phyloP scores from a whole-genome alignment of 2,113 vertebrate genomes.

The Saguinus midas region DNA sequence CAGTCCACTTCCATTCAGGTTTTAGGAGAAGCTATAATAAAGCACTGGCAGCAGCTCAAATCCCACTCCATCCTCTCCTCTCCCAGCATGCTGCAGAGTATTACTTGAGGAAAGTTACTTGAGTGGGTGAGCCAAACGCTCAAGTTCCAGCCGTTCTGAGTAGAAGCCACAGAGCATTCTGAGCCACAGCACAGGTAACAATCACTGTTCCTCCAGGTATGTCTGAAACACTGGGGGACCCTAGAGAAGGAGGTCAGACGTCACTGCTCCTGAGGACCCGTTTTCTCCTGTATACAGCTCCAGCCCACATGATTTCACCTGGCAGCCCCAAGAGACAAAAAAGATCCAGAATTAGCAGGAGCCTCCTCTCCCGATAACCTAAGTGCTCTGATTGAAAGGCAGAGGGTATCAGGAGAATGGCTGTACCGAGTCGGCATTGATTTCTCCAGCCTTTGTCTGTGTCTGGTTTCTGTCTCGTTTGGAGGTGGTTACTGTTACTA shows the following conservation, averaged over 20 bases:
- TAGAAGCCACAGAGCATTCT: conserved; percentile 72
- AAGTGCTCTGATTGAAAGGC: conserved; percentile 74
- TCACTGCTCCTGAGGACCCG: conserved; percentile 38
- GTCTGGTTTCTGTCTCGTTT: conserved; percentile 86
- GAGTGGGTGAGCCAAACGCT: conserved; percentile 75
- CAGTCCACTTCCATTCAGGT: conserved; percentile 74
- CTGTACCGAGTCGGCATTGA: conserved; percentile 81
- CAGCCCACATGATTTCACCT: not conserved
- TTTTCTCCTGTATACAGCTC: not conserved
- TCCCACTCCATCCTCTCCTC: conserved; percentile 67
- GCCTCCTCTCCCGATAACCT: conserved; percentile 76
- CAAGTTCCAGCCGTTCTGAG: conserved; percentile 73
- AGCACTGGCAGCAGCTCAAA: conserved; percentile 75
- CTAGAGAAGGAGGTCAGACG: not conserved
- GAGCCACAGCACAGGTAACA: conserved; percentile 68
- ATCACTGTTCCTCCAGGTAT: conserved; percentile 59
- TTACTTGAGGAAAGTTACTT: conserved; percentile 72
- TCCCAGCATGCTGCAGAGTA: conserved; percentile 74
- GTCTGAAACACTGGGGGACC: conserved; percentile 12
- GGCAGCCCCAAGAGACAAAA: conserved; percentile 66
- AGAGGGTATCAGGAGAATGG: conserved; percentile 81
- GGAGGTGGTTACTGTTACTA: conserved; percentile 87
- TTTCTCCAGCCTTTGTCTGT: conserved; percentile 85
- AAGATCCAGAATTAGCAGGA: conserved; percentile 74
- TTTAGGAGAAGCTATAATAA: conserved; percentile 77